Evolutionary conservation across 2,113 vertebrate species (phyloP).

Genomic region (Corapipo altera): DNA sequence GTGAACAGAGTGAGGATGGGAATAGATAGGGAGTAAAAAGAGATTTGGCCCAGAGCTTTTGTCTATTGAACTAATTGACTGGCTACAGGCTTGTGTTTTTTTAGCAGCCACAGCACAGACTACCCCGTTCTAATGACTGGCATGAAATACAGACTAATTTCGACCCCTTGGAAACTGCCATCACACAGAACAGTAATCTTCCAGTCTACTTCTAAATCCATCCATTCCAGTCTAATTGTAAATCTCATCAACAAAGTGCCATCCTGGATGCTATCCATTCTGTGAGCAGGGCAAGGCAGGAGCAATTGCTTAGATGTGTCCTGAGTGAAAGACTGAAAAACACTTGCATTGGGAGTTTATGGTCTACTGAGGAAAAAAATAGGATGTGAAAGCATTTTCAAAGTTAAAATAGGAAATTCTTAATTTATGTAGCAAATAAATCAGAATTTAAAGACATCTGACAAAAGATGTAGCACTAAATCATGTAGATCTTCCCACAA

Average conservation of each 20-base stretch:
- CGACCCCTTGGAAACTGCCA: background rate
- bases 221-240: background rate
- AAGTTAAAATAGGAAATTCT: background rate
- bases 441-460: background rate
- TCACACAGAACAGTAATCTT: background rate
- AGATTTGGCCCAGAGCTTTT: background rate
- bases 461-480: background rate
- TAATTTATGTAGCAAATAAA: conserved; percentile 18
- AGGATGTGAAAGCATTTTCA: background rate
- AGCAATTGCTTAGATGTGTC: background rate
- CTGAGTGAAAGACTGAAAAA: background rate
- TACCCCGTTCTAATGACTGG: background rate
- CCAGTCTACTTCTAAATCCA: background rate
- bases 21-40: background rate
- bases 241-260: background rate
- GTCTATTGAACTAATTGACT: background rate
- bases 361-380: background rate
- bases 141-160: background rate
- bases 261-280: background rate
- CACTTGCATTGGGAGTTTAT: background rate
- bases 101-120: background rate
- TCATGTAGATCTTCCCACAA: background rate
- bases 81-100: background rate
- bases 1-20: background rate
- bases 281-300: background rate